Evolutionary conservation across 2,888 invertebrate species (phyloP).

Genomic region (Sinotaia quadrata): DNA sequence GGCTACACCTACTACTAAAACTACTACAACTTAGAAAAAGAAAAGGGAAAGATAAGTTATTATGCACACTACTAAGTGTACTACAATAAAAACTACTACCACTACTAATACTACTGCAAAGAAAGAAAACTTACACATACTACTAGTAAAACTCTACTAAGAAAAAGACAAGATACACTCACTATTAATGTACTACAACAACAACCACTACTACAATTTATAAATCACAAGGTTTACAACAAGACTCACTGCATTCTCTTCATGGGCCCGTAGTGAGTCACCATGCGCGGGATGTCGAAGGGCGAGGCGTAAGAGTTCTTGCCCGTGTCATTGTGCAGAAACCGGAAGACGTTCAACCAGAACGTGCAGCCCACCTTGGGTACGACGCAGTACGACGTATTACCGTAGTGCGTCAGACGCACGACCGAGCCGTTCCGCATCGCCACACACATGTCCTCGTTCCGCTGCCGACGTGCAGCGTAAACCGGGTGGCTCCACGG

Average conservation of each 20-base stretch:
- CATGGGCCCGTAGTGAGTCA: slow-evolving; percentile 11
- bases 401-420: slow-evolving; percentile 15
- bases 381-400: slow-evolving; percentile 27
- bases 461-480: slow-evolving; percentile 5
- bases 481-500: slow-evolving; percentile 10
- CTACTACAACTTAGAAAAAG: too few relatives aligned
- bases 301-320: slow-evolving; percentile 17
- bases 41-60: too few relatives aligned
- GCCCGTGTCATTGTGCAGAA: slow-evolving; percentile 33
- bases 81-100: too few relatives aligned
- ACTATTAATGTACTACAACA: too few relatives aligned
- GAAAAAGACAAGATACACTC: too few relatives aligned
- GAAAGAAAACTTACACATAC: too few relatives aligned
- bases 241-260: slow-evolving; percentile 17
- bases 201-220: too few relatives aligned
- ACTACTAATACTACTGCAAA: too few relatives aligned
- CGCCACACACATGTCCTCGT: slow-evolving; percentile 17
- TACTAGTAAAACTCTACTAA: too few relatives aligned
- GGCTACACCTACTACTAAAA: too few relatives aligned
- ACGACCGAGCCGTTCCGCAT: slow-evolving; percentile 6
- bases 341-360: slow-evolving; percentile 39
- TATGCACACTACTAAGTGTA: too few relatives aligned
- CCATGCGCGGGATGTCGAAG: slow-evolving; percentile 32
- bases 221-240: too few relatives aligned
- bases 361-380: slow-evolving; percentile 35